phyloP scores from a whole-genome alignment of 2,888 invertebrate species.

The Erebia palarica region DNA sequence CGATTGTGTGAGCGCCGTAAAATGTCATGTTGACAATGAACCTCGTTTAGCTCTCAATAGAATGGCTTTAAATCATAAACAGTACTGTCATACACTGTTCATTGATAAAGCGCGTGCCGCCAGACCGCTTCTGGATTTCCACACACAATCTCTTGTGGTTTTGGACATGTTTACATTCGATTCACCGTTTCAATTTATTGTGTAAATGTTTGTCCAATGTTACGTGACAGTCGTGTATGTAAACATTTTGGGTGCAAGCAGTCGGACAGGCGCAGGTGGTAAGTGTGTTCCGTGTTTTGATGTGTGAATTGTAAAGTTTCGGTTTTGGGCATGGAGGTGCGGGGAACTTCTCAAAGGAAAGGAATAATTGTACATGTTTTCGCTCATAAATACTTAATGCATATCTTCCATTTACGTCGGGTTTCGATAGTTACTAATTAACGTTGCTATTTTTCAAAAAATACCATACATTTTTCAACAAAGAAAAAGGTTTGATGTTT shows the following conservation, averaged over 20 bases:
- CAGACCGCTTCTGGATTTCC: slow-evolving; percentile 47
- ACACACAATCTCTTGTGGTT: slow-evolving; percentile 49
- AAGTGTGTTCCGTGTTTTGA: slow-evolving; percentile 52
- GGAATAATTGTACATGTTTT: neutral
- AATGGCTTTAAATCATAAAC: slow-evolving; percentile 65
- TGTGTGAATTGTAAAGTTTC: slow-evolving; percentile 49
- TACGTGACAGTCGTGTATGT: slow-evolving; percentile 67
- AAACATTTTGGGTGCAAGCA: slow-evolving; percentile 56
- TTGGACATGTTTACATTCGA: slow-evolving; percentile 40
- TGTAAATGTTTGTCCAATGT: slow-evolving; percentile 50
- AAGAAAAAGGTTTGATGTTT: no score
- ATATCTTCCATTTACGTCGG: no score
- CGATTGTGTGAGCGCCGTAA: slow-evolving; percentile 66
- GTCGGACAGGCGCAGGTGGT: slow-evolving; percentile 54
- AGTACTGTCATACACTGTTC: slow-evolving; percentile 51
- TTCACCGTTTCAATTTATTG: slow-evolving; percentile 53
- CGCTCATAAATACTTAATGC: no score
- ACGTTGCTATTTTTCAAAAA: no score
- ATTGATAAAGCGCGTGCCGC: slow-evolving; percentile 59
- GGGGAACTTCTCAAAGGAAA: neutral
- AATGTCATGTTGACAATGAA: slow-evolving; percentile 68
- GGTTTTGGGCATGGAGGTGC: neutral
- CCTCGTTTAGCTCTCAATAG: slow-evolving; percentile 57
- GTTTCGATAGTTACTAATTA: no score
- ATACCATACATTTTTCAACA: no score